phyloP scores from a whole-genome alignment of 2,113 vertebrate species.

The Odobenus rosmarus region DNA sequence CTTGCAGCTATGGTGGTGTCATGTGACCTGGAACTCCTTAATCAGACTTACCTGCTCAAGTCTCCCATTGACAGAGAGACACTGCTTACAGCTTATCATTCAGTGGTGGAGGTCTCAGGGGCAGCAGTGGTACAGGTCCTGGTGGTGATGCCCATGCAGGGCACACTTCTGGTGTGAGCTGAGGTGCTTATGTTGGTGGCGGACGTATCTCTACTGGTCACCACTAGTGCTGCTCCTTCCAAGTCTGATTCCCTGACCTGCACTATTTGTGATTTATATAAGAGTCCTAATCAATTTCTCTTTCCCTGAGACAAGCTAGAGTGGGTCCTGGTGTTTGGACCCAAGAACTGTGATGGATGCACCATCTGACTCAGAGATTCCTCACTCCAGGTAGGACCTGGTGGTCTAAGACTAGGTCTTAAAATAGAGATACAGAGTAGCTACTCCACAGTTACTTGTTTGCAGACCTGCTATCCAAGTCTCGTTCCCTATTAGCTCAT shows the following conservation, averaged over 20 bases:
- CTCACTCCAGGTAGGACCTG: not conserved
- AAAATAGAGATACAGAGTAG: not conserved
- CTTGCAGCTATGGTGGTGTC: not conserved
- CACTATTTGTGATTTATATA: not conserved
- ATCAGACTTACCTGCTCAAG: not conserved
- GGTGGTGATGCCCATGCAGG: not conserved
- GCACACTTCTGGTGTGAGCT: not conserved
- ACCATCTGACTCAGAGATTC: too few relatives aligned
- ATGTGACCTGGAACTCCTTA: not conserved
- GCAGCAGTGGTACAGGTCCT: not conserved
- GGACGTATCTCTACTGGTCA: not conserved
- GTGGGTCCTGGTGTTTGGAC: not conserved
- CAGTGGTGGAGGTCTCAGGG: not conserved
- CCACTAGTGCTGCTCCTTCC: not conserved
- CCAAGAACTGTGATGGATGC: not conserved
- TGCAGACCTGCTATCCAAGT: not conserved
- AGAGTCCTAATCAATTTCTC: not conserved
- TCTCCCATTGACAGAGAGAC: not conserved
- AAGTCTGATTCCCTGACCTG: not conserved
- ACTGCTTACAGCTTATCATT: not conserved
- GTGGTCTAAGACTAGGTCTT: not conserved
- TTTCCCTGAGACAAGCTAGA: not conserved
- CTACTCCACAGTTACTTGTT: not conserved
- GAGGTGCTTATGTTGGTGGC: not conserved
- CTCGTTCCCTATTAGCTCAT: not conserved